Evolutionary conservation across 2,888 invertebrate species (phyloP), one percentile per base, ranked within the genome.

Genomic region (Euplexia lucipara): DNA sequence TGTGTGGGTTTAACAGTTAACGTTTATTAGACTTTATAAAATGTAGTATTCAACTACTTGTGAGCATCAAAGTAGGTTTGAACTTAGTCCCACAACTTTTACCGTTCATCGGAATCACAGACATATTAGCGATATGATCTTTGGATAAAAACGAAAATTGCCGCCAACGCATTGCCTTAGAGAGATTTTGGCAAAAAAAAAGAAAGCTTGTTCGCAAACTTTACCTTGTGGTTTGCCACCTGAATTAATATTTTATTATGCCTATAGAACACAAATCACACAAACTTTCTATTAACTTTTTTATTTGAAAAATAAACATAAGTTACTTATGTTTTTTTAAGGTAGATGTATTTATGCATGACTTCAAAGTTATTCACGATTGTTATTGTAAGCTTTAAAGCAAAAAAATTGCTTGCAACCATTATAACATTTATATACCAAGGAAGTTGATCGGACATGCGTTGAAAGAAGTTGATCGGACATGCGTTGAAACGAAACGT

Each of bases 391-490:
- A 9, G 1, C 9, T 6, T 30, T 14, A 32, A 16, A 49, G 26
- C 7, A 12, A 32, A 54, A 59, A 47, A 9, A 59, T 37, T 7
- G 16, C 7, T 53, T 56, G 37, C 37, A 44, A 58, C 32, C 60
- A 82, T 75, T 61, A 58, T 8, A 57, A 66, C 56, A 49, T 72
- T 60, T 70, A 53, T 48, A 51, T 44, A 75, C 26, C 71, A 69
- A 81, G 83, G 87, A 85, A 87, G 77, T 60, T 73, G 64, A 69
- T 75, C 65, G 79, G 81, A 83, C 80, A 53, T 59, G 48, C 65
- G 66, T 72, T 65, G 63, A 61, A 78, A 82, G 87, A 85, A 87
- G 77, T 60, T 73, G 64, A 69, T 75, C 65, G 79, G 81, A 83
- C 80, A 53, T 59, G 48, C 65, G 66, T 72, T 65, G 63, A 61